Evolutionary conservation across 2,888 invertebrate species (phyloP), one percentile per base, ranked within the genome.

Genomic region (Dysmachus trigonus): DNA sequence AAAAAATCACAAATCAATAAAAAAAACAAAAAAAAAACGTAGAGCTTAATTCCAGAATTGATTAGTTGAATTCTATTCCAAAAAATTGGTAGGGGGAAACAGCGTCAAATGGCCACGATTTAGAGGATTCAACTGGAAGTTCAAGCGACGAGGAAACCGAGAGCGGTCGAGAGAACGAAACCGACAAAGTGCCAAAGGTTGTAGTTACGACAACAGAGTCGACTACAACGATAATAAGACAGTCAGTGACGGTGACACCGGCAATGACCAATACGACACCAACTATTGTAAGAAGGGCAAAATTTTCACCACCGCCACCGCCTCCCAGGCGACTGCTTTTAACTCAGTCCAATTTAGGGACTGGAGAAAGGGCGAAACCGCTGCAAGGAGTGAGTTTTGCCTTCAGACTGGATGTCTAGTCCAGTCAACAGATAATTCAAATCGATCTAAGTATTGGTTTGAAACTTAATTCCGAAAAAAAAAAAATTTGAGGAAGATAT

Each of bases 21-120:
- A 51, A 51, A 51, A 18, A 89, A 90, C 87, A 85, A 87, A 38
- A 86, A 88, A 89, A 73, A 71, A 30, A 85, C 74, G 77, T 86
- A 79, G 86, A 88, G 88, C 88, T 89, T 89, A 89, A 88, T 89
- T 89, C 89, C 89, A 89, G 87, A 88, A 88, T 88, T 88, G 92
- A 92, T 92, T 92, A 92, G 92, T 92, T 92, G 92, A 92, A 92
- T 91, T 92, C 91, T 92, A 92, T 92, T 92, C 91, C 92, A 90
- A 92, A 91, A 91, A 92, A 92, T 92, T 92, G 92, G 92, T 92
- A 92, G 92, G 92, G 92, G 92, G 92, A 92, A 92, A 90, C 91
- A 91, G 90, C 91, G 91, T 91, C 91, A 91, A 92, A 92, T 92
- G 92, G 92, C 92, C 91, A 91, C 92, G 90, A 91, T 91, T 92